phyloP scores from a whole-genome alignment of 2,113 vertebrate species.

The Eupsittula cactorum region DNA sequence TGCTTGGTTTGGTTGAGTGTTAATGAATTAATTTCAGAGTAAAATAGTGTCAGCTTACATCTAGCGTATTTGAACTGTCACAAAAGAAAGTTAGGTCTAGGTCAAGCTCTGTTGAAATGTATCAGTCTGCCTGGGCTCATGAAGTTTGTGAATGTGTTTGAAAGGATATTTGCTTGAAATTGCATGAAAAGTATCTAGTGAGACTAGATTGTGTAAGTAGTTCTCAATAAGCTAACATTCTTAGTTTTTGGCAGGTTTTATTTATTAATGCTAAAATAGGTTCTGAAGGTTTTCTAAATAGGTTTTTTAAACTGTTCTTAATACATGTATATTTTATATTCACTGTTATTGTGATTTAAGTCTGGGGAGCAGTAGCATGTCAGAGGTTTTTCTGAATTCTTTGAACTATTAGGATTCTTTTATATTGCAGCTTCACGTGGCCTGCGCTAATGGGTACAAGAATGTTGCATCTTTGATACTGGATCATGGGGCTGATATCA shows the following conservation, averaged over 20 bases:
- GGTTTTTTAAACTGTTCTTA: background rate
- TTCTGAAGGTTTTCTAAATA: background rate
- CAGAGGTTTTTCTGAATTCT: background rate
- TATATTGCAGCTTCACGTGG: conserved; percentile 86
- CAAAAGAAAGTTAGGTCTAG: background rate
- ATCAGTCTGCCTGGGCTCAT: background rate
- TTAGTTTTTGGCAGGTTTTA: background rate
- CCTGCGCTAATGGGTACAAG: conserved; percentile 89
- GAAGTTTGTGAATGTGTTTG: background rate
- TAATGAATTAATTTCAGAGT: background rate
- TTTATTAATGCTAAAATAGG: background rate
- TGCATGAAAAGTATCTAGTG: background rate
- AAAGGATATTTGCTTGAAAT: background rate
- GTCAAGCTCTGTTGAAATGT: background rate
- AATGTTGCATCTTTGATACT: conserved; percentile 84
- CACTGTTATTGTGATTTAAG: background rate
- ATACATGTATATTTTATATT: background rate
- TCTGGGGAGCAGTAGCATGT: accelerated
- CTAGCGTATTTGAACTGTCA: background rate
- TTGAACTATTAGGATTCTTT: background rate
- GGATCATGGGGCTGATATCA: conserved; percentile 83
- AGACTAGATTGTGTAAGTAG: background rate
- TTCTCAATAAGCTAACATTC: background rate
- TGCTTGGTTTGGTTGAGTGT: background rate
- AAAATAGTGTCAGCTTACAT: background rate